Base-by-base conservation (phyloP, 2,888 invertebrate genomes). In the Pollenia amentaria region DNA sequence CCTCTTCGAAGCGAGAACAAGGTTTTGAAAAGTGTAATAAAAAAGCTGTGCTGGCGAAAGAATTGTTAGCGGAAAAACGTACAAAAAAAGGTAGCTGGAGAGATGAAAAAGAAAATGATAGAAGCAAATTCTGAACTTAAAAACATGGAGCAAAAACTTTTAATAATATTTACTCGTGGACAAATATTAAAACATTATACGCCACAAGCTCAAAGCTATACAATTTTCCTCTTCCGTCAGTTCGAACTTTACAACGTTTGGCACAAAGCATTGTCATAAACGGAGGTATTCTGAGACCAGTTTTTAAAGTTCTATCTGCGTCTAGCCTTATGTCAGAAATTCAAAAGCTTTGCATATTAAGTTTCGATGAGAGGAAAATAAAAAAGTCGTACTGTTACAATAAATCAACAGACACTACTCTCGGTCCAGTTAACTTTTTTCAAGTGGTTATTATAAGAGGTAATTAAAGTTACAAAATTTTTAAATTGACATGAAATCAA, bases 371-470 rank as follows among this genome's bases (percentile, higher is more conserved):
- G 16, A 64, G 42, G 44, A 64, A 42, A 18, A 18, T 18, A 42
- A 44, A 65, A 21, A 46, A 21, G 46, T 12, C 16, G 46, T 65
- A 65, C 46, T 65, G 65, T 14, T 65, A 64, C 44, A 21, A 65
- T 21, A 65, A 65, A 14, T 14, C 65, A 65, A 65, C 65, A 65
- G 44, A 65, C 65, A 21, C 65, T 65, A 38, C 11, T 10, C 14
- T 69, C 7, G 69, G 10, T 11, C 69, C 51, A 40, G 69, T 51
- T 38, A 69, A 51, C 38, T 51, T 53, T 38, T 3, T 53, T 40
- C 53, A 69, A 40, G 69, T 53, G n/a, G 69, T 16, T 16, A 51
- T 69, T 51, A 3, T 69, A 40, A 69, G 69, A 69, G 69, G 51
- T 69, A 42, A 64, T 40, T 44, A 64, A 0, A 29, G 57, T 57